Evolutionary conservation across 2,113 vertebrate genomes (phyloP).

Genomic region (Pelodiscus sinensis): DNA sequence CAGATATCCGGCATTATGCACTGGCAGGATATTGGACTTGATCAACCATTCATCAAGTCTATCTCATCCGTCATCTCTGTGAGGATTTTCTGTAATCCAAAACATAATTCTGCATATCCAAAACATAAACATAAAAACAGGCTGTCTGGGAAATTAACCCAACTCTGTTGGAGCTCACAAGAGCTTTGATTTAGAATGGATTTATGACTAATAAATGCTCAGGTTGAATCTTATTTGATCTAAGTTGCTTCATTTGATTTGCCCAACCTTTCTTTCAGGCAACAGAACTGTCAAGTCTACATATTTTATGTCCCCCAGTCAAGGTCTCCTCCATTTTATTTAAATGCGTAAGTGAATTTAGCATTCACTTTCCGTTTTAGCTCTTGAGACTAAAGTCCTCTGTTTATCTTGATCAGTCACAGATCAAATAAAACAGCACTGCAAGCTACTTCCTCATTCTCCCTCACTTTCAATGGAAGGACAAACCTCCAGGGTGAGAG

Average conservation of each 20-base stretch:
- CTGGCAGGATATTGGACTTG: background rate
- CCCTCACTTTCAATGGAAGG: background rate
- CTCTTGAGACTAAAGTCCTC: background rate
- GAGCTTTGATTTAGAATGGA: background rate
- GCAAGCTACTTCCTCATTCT: background rate
- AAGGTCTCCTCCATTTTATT: background rate
- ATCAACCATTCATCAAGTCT: background rate
- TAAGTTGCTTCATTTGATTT: background rate
- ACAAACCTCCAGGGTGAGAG: background rate
- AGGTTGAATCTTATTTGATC: background rate
- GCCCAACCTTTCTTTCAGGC: background rate
- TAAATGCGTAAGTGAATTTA: background rate
- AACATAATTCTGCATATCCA: too few species aligned
- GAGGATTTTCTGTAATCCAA: background rate
- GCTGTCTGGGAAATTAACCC: background rate
- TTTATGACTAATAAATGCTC: background rate
- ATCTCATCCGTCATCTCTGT: background rate
- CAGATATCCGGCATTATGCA: rapidly evolving
- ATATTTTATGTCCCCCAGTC: background rate
- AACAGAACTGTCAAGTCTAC: background rate
- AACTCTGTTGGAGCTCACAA: background rate
- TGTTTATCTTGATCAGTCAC: background rate
- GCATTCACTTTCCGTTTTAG: background rate
- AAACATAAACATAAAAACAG: background rate
- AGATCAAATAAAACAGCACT: background rate